Base-by-base conservation (phyloP, 2,888 invertebrate species). In the Phasia obesa region DNA sequence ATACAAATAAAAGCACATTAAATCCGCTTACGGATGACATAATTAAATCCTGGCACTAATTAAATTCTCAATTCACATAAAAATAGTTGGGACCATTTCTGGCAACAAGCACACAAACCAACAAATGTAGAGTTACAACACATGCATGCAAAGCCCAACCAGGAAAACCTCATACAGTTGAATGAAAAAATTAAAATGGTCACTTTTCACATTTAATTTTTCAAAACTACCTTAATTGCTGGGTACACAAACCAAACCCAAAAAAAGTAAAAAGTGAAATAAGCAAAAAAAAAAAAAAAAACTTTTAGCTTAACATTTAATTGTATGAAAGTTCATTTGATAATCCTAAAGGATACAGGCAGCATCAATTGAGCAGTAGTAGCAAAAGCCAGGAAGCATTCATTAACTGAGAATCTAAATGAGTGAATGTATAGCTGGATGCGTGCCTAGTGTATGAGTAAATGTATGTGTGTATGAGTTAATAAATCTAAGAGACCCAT, bases 11-110 rank as follows among this genome's bases (percentile, higher is more conserved):
- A 84, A 82, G 76, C 81, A 79, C 53, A 81, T 84, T 83, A 81
- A 85, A 85, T 84, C 70, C 76, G 74, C 75, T 85, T 85, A 83
- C 84, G 85, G 67, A 84, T 83, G 84, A 86, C 86, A 90, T 90
- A 90, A 90, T 90, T 90, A 90, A 90, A 90, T 90, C 90, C 89
- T 88, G 88, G 89, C 90, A 88, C 89, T 88, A 90, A 90, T 90
- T 86, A 86, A 86, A 86, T 87, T 87, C 86, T 86, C 86, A 87
- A 82, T 81, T 81, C 84, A 60, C 74, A 83, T 82, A 84, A 84
- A 84, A 85, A 65, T 71, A 67, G 49, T 73, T 69, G 77, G 67
- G 67, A 73, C 75, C 70, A 80, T 77, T 75, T 77, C 51, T 38
- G 55, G 23, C 73, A 84, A 53, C 69, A 75, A 31, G 13, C 6